A percentile compares a stretch with the other conserved stretches of the same genome.
Conservation (phyloP, 2,888 invertebrate species). For the Timema cristinae region DNA sequence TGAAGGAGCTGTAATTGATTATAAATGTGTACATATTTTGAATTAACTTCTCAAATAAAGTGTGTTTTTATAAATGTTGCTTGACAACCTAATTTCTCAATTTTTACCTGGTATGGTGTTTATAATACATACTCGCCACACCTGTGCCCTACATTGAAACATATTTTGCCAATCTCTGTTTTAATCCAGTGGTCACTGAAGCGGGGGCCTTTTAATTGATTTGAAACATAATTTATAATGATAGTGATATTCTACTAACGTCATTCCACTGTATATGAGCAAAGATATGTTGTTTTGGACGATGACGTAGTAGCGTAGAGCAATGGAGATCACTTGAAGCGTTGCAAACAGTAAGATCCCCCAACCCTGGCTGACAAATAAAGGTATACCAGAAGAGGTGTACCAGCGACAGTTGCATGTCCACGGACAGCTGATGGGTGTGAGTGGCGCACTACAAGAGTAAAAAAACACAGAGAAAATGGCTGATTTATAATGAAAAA, state of each 20-base stretch:
- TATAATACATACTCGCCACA: no score
- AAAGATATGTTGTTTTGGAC: conserved; percentile 59
- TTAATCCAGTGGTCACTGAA: no score
- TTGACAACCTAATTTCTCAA: no score
- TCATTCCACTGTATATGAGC: conserved; percentile 64
- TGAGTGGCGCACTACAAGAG: conserved; percentile 66
- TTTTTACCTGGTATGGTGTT: no score
- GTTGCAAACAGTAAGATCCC: conserved; percentile 54
- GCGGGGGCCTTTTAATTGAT: neutral
- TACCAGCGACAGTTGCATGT: conserved; percentile 66
- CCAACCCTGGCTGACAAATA: conserved; percentile 48
- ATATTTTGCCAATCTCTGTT: no score
- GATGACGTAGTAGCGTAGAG: conserved; percentile 59
- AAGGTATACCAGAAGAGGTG: conserved; percentile 62
- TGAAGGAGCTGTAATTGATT: no score
- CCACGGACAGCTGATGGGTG: conserved; percentile 68
- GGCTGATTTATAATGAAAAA: no score
- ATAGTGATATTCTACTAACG: conserved; percentile 48
- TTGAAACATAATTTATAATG: neutral
- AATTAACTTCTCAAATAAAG: no score
- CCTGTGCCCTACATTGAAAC: no score
- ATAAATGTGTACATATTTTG: no score
- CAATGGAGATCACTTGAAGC: conserved; percentile 56
- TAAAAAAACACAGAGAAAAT: no score
- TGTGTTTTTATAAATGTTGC: no score